Conservation (phyloP, 2,797 vertebrate species). For the Meda fulgida region DNA sequence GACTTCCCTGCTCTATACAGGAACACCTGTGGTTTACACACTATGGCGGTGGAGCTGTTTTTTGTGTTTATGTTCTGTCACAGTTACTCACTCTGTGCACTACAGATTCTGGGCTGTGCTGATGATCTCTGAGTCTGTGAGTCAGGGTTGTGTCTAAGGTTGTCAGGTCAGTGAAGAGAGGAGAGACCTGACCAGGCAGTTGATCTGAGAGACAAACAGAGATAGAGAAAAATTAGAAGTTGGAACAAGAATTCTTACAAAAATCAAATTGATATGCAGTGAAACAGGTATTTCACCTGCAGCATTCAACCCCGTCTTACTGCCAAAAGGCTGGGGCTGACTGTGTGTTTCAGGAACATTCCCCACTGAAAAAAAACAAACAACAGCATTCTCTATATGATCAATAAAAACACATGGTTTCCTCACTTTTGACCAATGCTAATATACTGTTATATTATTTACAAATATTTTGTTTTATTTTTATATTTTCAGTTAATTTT, state of each 20-base stretch:
- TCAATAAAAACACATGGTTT: not conserved
- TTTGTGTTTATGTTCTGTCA: not conserved
- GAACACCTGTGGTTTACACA: not conserved
- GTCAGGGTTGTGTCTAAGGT: constrained; percentile 73
- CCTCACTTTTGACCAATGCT: not conserved
- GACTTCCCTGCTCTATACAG: not conserved
- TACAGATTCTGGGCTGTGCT: constrained; percentile 79
- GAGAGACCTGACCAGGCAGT: constrained; percentile 75
- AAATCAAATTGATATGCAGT: not conserved
- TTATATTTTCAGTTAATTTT: not conserved
- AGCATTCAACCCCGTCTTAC: constrained; percentile 70
- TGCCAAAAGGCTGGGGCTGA: constrained; percentile 77
- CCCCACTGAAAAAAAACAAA: constrained; percentile 77
- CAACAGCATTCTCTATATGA: not conserved
- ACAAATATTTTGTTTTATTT: not conserved
- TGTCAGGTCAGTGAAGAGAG: constrained; percentile 81
- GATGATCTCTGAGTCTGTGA: constrained; percentile 78
- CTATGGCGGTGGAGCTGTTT: not conserved
- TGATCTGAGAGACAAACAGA: constrained; percentile 66
- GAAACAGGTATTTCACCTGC: constrained; percentile 35
- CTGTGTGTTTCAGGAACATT: constrained; percentile 82
- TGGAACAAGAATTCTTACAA: not conserved
- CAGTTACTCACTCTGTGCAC: constrained; percentile 81
- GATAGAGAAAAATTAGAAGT: not conserved
- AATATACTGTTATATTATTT: not conserved